Percentiles rank a stretch among this genome's conserved stretches.
These are phyloP conservation scores for Talpa occidentalis DNA, from an alignment of 2,113 vertebrate species.

Conservation along the genomic window DNA sequence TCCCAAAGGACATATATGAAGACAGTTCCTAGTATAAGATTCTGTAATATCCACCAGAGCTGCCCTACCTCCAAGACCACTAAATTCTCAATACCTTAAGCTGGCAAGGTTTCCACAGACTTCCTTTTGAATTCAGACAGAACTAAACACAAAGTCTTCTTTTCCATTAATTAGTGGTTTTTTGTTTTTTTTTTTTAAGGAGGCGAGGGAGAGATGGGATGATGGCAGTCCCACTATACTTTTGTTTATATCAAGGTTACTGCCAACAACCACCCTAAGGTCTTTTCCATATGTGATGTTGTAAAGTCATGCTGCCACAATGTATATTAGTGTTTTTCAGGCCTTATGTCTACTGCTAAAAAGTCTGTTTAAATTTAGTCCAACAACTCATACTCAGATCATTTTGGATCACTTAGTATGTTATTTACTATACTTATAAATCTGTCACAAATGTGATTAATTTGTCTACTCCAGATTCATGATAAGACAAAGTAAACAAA, in stretches of 20 bases:
- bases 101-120: neutral
- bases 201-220: neutral
- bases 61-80: neutral
- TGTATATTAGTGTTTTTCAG: neutral
- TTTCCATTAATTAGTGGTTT: neutral
- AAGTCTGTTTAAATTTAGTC: slow-evolving; percentile 43
- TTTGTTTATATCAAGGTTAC: neutral
- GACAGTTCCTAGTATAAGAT: neutral
- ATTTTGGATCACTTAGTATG: slow-evolving; percentile 19
- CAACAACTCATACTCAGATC: slow-evolving; percentile 22
- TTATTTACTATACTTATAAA: neutral
- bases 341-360: neutral
- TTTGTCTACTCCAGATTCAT: neutral
- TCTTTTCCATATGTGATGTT: neutral
- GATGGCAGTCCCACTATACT: neutral
- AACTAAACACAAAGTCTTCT: slow-evolving; percentile 28
- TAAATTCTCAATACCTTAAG: slow-evolving; percentile 4
- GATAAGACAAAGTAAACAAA: slow-evolving; percentile 33
- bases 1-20: slow-evolving; percentile 35
- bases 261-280: neutral
- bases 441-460: slow-evolving; percentile 27
- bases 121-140: slow-evolving; percentile 36
- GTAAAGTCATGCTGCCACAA: neutral
- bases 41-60: slow-evolving; percentile 30
- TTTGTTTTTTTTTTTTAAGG: neutral